A percentile compares a stretch with the other conserved stretches of the same genome.
Conservation (phyloP, 2,797 vertebrate species). For the Leptatherina wallacei region DNA sequence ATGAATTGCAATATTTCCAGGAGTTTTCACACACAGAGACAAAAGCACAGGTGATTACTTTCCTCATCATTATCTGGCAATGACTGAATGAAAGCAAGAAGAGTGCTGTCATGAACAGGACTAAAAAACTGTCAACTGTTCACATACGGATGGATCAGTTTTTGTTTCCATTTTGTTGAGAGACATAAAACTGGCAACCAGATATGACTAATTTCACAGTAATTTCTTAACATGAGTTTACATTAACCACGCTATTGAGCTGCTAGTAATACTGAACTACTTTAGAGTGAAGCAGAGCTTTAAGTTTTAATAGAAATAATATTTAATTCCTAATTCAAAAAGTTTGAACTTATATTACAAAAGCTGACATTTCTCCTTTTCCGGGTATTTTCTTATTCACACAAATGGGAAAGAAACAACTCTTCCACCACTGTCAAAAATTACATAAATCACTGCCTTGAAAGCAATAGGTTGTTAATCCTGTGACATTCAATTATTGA, state of each 20-base stretch:
- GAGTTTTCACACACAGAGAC: not conserved
- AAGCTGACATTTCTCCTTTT: not conserved
- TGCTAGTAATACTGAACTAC: not conserved
- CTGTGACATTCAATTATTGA: constrained; percentile 16
- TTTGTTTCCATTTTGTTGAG: not conserved
- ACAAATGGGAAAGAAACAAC: not conserved
- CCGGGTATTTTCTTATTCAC: not conserved
- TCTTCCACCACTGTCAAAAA: not conserved
- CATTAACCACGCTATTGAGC: not conserved
- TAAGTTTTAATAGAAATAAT: not conserved
- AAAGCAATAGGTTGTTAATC: constrained; percentile 16
- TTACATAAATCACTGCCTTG: not conserved
- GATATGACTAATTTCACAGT: not conserved
- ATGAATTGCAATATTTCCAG: not conserved
- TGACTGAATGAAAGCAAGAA: not conserved
- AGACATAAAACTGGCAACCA: not conserved
- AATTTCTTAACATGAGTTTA: not conserved
- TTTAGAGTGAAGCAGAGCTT: not conserved
- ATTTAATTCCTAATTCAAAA: not conserved
- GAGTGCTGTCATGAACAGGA: not conserved
- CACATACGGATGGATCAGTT: not conserved
- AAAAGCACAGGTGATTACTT: not conserved
- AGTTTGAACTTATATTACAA: not conserved
- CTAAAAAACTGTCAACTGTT: not conserved
- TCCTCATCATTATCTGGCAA: not conserved